These are phyloP conservation scores for Caiman crocodilus DNA, from an alignment of 2,797 vertebrate genomes.

Conservation along the genomic window DNA sequence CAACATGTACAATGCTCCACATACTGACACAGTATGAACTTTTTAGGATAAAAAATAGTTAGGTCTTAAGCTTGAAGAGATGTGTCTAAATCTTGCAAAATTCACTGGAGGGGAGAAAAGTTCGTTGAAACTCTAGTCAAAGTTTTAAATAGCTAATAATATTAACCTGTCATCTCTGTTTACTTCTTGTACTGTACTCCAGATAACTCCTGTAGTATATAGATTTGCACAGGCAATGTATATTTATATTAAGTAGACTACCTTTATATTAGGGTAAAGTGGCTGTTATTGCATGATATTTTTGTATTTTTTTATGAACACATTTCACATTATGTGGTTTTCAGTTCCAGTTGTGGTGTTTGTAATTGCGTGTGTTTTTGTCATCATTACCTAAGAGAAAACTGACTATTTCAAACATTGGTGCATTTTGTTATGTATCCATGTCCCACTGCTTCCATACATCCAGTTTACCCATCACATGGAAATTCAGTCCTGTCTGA, in stretches of 20 bases:
- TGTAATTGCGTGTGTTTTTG: constrained; percentile 77
- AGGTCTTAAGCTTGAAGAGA: constrained; percentile 20
- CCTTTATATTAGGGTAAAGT: constrained; percentile 55
- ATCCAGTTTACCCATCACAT: constrained; percentile 84
- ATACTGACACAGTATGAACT: background rate
- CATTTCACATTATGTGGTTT: constrained; percentile 61
- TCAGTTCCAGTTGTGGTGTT: constrained; percentile 68
- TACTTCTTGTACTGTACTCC: constrained; percentile 58
- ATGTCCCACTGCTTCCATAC: constrained; percentile 82
- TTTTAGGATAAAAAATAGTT: background rate
- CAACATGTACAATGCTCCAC: background rate
- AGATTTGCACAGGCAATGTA: constrained; percentile 43
- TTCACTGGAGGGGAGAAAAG: constrained; percentile 62
- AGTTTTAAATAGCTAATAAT: constrained; percentile 52
- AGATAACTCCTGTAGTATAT: constrained; percentile 40
- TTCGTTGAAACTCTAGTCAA: constrained; percentile 77
- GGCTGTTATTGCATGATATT: constrained; percentile 69
- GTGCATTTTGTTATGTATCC: constrained; percentile 83
- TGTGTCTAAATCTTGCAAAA: constrained; percentile 19
- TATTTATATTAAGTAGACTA: constrained; percentile 53
- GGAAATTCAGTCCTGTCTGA: constrained; percentile 84
- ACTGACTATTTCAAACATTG: constrained; percentile 79
- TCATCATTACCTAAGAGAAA: constrained; percentile 75
- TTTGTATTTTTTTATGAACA: constrained; percentile 61
- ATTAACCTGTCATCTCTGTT: constrained; percentile 22